These are phyloP conservation scores for Aurelia aurita DNA, from an alignment of 30 jellyfish, hydroid and myxozoan species.

Conservation along the genomic window DNA sequence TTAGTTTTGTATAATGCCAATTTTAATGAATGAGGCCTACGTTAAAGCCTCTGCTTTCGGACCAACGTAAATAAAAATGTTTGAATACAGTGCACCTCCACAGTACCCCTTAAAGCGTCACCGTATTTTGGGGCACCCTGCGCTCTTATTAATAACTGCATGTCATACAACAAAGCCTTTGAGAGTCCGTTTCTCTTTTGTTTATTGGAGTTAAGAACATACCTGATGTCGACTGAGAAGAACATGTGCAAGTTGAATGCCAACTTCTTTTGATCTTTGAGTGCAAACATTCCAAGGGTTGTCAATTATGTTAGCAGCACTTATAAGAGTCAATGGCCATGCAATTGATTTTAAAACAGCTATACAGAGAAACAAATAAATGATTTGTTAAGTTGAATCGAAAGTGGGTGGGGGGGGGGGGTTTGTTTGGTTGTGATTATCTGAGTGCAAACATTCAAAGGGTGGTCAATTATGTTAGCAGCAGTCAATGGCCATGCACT, in stretches of 20 bases:
- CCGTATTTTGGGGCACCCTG: too few species aligned
- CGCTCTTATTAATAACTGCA: too few species aligned
- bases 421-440: too few species aligned
- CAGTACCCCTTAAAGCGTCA: too few species aligned
- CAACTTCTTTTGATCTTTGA: constrained; percentile 60
- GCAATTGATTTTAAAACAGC: constrained; percentile 72
- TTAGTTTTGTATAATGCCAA: too few species aligned
- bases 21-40: too few species aligned
- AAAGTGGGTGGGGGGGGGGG: too few species aligned
- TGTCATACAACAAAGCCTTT: too few species aligned
- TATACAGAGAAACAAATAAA: not conserved
- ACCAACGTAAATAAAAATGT: too few species aligned
- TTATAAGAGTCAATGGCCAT: constrained; percentile 69
- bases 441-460: constrained; percentile 74
- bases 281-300: constrained; percentile 81
- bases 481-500: constrained; percentile 77
- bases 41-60: too few species aligned
- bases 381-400: not conserved
- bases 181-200: too few species aligned
- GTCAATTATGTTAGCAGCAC: constrained; percentile 64
- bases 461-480: constrained; percentile 62
- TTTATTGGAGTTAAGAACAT: not conserved
- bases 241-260: constrained; percentile 68
- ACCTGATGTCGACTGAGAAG: constrained; percentile 73
- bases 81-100: too few species aligned